Evolutionary conservation across 2,888 invertebrate species (phyloP).

Genomic region (Tryphoninae sp.): DNA sequence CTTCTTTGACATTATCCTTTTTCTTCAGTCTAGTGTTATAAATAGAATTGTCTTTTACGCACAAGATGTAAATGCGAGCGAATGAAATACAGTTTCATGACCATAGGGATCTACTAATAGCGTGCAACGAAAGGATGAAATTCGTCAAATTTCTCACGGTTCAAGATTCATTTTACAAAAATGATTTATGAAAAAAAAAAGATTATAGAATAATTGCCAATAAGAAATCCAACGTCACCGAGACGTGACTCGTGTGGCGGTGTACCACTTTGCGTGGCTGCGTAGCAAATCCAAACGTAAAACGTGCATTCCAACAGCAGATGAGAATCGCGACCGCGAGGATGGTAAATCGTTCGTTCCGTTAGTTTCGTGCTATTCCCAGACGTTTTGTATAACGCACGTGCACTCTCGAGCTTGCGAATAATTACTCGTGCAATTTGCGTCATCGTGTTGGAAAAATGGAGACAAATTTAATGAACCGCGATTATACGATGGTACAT

Average conservation of each 20-base stretch:
- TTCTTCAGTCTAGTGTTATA: neutral
- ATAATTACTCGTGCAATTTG: neutral
- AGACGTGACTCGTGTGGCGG: neutral
- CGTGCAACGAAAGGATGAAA: neutral
- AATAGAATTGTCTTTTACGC: neutral
- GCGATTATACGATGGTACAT: neutral
- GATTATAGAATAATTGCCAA: slow-evolving; percentile 19
- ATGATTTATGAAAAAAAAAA: neutral
- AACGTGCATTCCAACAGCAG: slow-evolving; percentile 26
- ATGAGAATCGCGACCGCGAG: slow-evolving; percentile 1
- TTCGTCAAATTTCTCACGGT: slow-evolving; percentile 16
- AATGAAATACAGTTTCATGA: neutral
- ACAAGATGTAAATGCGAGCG: neutral
- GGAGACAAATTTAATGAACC: neutral
- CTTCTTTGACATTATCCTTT: neutral
- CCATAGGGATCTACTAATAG: neutral
- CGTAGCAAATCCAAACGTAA: slow-evolving; percentile 17
- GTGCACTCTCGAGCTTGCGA: neutral
- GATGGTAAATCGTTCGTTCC: slow-evolving; percentile 9
- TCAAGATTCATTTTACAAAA: neutral
- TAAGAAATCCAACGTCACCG: slow-evolving; percentile 45
- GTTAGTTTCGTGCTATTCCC: slow-evolving; percentile 26
- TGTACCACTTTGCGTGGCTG: neutral
- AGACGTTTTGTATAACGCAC: neutral
- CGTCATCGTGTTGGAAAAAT: neutral